Evolutionary conservation across 2,797 vertebrate genomes (phyloP).

Genomic region (Phataginus tetradactyla): DNA sequence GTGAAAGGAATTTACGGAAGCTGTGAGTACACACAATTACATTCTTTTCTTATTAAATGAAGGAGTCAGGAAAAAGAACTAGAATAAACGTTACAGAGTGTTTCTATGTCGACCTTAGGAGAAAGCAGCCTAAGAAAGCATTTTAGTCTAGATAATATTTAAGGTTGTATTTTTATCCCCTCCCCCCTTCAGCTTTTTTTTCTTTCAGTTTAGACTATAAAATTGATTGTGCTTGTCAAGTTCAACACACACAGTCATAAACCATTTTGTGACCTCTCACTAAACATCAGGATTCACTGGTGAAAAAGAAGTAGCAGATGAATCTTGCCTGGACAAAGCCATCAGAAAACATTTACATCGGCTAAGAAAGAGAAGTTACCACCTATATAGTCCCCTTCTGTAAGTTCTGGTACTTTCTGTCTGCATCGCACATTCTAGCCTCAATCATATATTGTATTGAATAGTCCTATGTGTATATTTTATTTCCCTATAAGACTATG

Average conservation of each 20-base stretch:
- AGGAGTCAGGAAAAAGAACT: background rate
- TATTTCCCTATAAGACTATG: background rate
- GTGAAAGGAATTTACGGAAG: background rate
- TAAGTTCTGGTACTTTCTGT: background rate
- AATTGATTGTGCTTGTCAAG: slow-evolving; percentile 36
- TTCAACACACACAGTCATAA: background rate
- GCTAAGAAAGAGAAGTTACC: background rate
- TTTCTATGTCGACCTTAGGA: background rate
- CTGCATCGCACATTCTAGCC: background rate
- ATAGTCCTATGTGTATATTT: background rate
- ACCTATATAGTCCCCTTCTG: background rate
- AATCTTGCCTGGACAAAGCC: background rate
- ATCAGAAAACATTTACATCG: background rate
- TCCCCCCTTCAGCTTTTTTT: background rate
- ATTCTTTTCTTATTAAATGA: slow-evolving; percentile 27
- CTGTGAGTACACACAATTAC: background rate
- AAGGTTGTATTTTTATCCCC: slow-evolving; percentile 20
- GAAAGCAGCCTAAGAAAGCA: slow-evolving; percentile 7
- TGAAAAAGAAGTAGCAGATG: background rate
- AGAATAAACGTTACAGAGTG: background rate
- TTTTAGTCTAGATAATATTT: slow-evolving; percentile 20
- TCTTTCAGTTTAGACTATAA: slow-evolving; percentile 24
- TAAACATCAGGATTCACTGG: background rate
- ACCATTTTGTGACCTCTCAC: slow-evolving; percentile 23
- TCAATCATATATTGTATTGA: background rate